Evolutionary conservation across 1,140 invertebrate genomes (phyloP).

Genomic region (Pogonus chalceus): DNA sequence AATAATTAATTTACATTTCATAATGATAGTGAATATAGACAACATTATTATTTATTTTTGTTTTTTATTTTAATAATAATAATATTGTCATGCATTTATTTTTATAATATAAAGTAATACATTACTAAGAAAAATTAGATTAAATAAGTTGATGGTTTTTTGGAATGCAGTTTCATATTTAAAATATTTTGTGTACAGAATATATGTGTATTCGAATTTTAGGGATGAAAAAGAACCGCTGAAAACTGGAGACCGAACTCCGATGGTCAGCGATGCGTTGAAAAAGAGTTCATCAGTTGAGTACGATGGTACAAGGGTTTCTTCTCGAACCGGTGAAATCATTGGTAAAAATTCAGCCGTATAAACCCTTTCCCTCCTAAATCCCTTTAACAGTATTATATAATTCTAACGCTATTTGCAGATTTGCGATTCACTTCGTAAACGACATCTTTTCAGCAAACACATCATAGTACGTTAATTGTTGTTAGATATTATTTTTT

Average conservation of each 20-base stretch:
- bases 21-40: conserved; percentile 1
- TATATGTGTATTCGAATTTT: conserved; percentile 20
- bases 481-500: too few relatives aligned
- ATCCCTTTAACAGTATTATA: too few relatives aligned
- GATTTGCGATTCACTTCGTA: too few relatives aligned
- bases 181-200: conserved; percentile 15
- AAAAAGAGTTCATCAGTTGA: conserved; percentile 67
- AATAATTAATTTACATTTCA: too few relatives aligned
- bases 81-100: not conserved
- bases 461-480: too few relatives aligned
- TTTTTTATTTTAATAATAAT: conserved; percentile 11
- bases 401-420: too few relatives aligned
- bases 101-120: not conserved
- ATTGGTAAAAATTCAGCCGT: conserved; percentile 78
- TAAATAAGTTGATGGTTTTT: not conserved
- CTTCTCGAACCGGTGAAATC: conserved; percentile 66
- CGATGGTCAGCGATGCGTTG: conserved; percentile 49
- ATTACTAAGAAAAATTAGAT: not conserved
- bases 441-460: too few relatives aligned
- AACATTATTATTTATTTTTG: conserved; percentile 4
- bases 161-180: conserved; percentile 2
- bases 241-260: conserved; percentile 50
- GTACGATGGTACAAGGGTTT: conserved; percentile 67
- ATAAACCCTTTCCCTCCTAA: too few relatives aligned
- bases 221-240: conserved; percentile 76